A percentile compares a stretch with the other conserved stretches of the same genome.
Evolutionary conservation across 2,888 invertebrate genomes (phyloP).

Genomic region (Fabriciana adippe): DNA sequence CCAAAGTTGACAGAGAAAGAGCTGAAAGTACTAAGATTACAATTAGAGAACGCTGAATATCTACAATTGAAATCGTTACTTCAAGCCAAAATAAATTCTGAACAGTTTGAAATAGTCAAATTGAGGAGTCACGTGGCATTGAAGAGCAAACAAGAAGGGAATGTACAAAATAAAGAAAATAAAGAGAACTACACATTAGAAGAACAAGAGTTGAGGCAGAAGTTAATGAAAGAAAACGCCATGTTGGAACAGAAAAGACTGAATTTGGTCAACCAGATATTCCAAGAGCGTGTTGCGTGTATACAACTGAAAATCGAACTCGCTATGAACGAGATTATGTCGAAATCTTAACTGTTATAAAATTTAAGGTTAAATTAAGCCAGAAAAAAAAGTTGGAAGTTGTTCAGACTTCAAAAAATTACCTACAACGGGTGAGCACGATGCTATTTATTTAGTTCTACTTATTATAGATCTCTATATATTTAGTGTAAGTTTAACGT

Average conservation of each 20-base stretch:
- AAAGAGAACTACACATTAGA: constrained; percentile 65
- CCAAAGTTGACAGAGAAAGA: constrained; percentile 83
- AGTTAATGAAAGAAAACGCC: constrained; percentile 83
- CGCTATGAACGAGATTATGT: constrained; percentile 82
- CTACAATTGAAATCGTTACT: constrained; percentile 86
- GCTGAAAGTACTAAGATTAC: constrained; percentile 80
- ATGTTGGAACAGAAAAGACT: constrained; percentile 86
- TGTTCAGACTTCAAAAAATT: not conserved
- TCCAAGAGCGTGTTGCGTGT: constrained; percentile 87
- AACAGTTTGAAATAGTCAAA: constrained; percentile 87
- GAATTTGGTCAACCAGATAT: constrained; percentile 85
- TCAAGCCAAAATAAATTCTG: constrained; percentile 86
- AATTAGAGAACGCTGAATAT: constrained; percentile 86
- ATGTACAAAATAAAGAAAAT: constrained; percentile 57
- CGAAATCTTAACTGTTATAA: constrained; percentile 57
- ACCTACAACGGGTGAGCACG: constrained; percentile 3
- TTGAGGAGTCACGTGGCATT: constrained; percentile 80
- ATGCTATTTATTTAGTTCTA: constrained; percentile 12
- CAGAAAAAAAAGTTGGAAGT: too few relatives aligned
- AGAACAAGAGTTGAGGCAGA: constrained; percentile 69
- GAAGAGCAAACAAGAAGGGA: constrained; percentile 73
- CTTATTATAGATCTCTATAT: constrained; percentile 10
- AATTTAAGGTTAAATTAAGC: not conserved
- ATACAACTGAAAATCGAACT: constrained; percentile 87
- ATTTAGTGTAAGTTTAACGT: constrained; percentile 1